These are phyloP conservation scores for Thaleichthys pacificus DNA, from an alignment of 2,797 vertebrate genomes.

Conservation along the genomic window DNA sequence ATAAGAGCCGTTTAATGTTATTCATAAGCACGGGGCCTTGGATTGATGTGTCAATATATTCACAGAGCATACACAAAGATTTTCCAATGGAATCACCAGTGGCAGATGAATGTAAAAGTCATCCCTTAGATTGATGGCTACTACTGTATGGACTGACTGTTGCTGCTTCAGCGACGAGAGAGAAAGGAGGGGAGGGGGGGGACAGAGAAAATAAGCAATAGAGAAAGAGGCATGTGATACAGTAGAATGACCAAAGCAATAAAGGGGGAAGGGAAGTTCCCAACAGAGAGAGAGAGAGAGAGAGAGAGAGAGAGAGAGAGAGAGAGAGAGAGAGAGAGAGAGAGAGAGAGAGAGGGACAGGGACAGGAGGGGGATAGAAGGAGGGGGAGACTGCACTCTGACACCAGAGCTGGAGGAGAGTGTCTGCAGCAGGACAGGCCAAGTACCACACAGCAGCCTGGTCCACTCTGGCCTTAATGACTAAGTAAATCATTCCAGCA, in stretches of 20 bases:
- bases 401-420: background rate
- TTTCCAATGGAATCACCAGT: background rate
- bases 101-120: background rate
- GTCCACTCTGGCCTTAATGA: background rate
- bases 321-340: background rate
- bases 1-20: background rate
- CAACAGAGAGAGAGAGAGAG: slow-evolving; percentile 2
- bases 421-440: background rate
- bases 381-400: background rate
- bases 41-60: background rate
- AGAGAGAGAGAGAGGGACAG: background rate
- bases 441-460: slow-evolving; percentile 22
- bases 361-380: background rate
- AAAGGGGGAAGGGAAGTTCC: background rate
- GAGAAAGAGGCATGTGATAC: background rate
- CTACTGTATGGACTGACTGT: background rate
- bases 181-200: background rate
- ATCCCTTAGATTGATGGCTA: background rate
- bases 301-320: background rate
- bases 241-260: too few species aligned
- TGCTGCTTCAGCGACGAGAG: background rate
- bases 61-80: background rate
- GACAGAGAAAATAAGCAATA: background rate
- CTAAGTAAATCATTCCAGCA: background rate
- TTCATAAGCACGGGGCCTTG: background rate